Conservation (phyloP, 2,113 vertebrate genomes). For the Campylomormyrus numenius region DNA sequence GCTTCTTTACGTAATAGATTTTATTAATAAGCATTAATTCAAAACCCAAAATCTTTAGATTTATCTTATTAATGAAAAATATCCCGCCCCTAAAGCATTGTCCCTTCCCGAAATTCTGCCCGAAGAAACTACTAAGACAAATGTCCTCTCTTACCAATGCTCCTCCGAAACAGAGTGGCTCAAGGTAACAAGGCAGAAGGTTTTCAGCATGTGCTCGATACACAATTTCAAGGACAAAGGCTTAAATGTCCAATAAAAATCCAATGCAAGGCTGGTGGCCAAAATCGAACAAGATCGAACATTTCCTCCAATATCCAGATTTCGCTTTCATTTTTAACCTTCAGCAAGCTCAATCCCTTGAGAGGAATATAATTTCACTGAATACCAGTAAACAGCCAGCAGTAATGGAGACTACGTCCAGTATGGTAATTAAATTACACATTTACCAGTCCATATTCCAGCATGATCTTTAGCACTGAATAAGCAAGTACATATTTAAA, state of each 20-base stretch:
- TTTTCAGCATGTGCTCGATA: not conserved
- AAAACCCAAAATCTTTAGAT: not conserved
- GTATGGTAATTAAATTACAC: not conserved
- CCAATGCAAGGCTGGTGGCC: not conserved
- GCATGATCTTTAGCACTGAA: not conserved
- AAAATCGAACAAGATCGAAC: not conserved
- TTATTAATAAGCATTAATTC: not conserved
- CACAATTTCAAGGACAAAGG: not conserved
- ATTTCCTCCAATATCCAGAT: not conserved
- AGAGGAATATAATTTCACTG: not conserved
- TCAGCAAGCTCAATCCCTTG: not conserved
- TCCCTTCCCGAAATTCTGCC: not conserved
- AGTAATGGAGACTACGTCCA: not conserved
- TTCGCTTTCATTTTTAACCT: not conserved
- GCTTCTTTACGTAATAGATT: not conserved
- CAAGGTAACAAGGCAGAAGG: not conserved
- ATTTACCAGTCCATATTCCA: not conserved
- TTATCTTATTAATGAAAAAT: not conserved
- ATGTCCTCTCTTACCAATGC: not conserved
- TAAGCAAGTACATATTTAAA: not conserved
- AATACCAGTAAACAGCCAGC: conserved; percentile 3
- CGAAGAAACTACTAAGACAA: not conserved
- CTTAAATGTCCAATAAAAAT: conserved; percentile 2
- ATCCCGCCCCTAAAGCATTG: not conserved
- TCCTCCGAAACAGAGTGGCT: not conserved